Base-by-base conservation (phyloP, 2,888 invertebrate species). In the Archaeoteleia sp. region DNA sequence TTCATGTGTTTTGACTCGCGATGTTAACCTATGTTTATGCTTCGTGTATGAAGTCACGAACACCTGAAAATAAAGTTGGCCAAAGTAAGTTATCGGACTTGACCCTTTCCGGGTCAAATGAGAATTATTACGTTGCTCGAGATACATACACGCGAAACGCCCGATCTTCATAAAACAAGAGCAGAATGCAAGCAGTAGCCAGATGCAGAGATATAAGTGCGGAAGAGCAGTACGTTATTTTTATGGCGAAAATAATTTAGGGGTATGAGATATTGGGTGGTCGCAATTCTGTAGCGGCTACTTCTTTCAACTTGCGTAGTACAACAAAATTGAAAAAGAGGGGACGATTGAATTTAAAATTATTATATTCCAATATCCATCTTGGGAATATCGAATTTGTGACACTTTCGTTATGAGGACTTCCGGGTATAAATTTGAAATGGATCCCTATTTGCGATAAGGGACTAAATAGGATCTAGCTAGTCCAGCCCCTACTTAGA, bases 31-130 rank as follows among this genome's bases (percentile, higher is more conserved):
- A 1, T 23, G 4, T 29, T 30, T 29, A 45, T 32, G 34, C 53
- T 32, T 12, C 12, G 34, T 7, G 17, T 39, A 20, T 9, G 13
- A 42, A 46, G 54, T 42, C 23, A 32, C 29, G 15, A 37, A 14
- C 63, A 25, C 32, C 37, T 35, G 46, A 43, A 42, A 60, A 66
- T 66, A 51, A 65, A 65, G 55, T 43, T 55, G 46, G 66, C 37
- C 46, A 13, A 34, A 61, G 37, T 67, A 67, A 67, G 61, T 67
- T 61, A 67, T 57, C 42, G 57, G 13, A 29, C 30, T n/a, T 67
- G 55, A 67, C 51, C 61, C 23, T 35, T 7, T 35, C 15, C 29
- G 40, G 67, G 67, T 67, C 45, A 15, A 25, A 32, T 17, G 51
- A 35, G 55, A 46, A 61, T 61, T 61, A 61, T 61, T 67, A 57